Conservation (phyloP, 2,797 vertebrate genomes). For the Falco biarmicus region DNA sequence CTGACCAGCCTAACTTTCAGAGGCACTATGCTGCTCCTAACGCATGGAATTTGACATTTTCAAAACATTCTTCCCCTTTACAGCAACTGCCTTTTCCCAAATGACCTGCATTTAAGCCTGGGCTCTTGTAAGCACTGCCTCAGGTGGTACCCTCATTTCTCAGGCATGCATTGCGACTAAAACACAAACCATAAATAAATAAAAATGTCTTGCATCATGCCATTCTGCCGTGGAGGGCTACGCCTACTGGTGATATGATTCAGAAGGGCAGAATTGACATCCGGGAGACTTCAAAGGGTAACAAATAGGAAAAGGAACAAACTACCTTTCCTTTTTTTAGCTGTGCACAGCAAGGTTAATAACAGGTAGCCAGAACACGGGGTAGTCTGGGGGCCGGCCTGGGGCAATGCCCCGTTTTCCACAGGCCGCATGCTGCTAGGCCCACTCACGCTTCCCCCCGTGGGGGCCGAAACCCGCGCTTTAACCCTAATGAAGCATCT, state of each 20-base stretch:
- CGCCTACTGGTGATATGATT: background rate
- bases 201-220: background rate
- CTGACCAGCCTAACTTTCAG: background rate
- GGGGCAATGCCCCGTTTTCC: accelerated
- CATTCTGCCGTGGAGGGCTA: background rate
- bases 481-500: no score
- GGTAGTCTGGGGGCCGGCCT: no score
- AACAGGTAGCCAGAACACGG: accelerated
- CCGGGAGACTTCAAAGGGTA: background rate
- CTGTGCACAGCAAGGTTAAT: accelerated
- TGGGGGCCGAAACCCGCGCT: background rate
- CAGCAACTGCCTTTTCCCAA: background rate
- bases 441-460: background rate
- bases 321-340: accelerated
- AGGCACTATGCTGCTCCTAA: accelerated
- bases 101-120: slow-evolving; percentile 42
- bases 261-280: background rate
- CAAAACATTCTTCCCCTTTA: background rate
- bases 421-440: accelerated
- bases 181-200: background rate
- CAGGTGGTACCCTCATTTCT: slow-evolving; percentile 19
- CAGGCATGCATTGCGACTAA: background rate
- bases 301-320: accelerated
- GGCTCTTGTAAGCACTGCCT: background rate
- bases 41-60: background rate